Percentiles rank a stretch among this genome's conserved stretches.
These are phyloP conservation scores for Mohoua ochrocephala DNA, from an alignment of 2,113 vertebrate genomes.

Conservation along the genomic window DNA sequence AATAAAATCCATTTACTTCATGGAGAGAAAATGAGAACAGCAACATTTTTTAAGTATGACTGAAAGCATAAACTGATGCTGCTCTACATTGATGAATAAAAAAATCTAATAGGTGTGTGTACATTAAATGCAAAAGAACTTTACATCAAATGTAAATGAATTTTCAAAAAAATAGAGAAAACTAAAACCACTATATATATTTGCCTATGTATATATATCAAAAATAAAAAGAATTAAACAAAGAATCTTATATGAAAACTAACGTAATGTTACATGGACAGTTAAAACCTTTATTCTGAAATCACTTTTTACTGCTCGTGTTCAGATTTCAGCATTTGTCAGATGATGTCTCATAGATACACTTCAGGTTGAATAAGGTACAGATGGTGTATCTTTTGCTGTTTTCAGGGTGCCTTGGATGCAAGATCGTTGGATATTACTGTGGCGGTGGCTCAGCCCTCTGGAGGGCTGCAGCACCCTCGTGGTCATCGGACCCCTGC, in stretches of 20 bases:
- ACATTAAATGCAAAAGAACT: background rate
- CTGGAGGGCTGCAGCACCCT: no score
- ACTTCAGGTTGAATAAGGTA: background rate
- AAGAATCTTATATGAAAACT: background rate
- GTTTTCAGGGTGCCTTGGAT: background rate
- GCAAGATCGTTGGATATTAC: background rate
- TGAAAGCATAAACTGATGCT: background rate
- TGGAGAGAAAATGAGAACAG: background rate
- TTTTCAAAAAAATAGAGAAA: background rate
- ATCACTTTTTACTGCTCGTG: background rate
- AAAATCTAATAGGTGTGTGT: background rate
- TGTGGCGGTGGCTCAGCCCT: no score
- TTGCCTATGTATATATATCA: background rate
- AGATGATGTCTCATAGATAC: background rate
- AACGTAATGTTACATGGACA: background rate
- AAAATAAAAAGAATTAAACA: background rate
- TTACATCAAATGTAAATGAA: background rate
- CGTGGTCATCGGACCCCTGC: no score
- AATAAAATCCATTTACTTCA: background rate
- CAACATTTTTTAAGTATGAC: background rate
- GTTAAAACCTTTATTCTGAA: background rate
- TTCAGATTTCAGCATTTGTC: background rate
- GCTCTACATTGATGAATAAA: background rate
- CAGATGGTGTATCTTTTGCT: background rate
- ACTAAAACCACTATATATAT: background rate